Conservation (phyloP, 2,888 invertebrate species). For the Orthosia gracilis region DNA sequence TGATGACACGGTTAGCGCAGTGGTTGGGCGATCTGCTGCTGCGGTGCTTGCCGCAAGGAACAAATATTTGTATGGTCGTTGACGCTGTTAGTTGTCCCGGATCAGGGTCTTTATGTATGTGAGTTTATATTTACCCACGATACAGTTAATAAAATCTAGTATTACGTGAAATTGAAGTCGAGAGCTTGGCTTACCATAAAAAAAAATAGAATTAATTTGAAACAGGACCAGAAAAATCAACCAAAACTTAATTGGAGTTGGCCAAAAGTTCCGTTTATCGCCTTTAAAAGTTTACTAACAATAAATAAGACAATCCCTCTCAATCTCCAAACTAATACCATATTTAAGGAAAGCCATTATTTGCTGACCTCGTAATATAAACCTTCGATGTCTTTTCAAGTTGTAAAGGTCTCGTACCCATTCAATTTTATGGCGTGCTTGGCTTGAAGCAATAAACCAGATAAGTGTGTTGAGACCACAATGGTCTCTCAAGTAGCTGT, state of each 20-base stretch:
- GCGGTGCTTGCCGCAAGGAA: no score
- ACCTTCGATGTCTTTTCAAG: constrained; percentile 43
- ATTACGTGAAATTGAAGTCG: no score
- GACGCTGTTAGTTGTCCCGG: no score
- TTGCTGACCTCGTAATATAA: constrained; percentile 33
- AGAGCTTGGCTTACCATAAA: no score
- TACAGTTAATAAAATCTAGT: no score
- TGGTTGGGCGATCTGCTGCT: no score
- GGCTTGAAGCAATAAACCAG: constrained; percentile 48
- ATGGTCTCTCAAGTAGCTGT: constrained; percentile 26
- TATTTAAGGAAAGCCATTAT: constrained; percentile 31
- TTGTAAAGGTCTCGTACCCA: constrained; percentile 27
- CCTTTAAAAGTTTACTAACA: constrained; percentile 21
- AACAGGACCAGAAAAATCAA: not conserved
- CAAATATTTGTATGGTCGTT: no score
- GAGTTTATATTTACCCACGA: no score
- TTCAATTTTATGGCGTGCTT: constrained; percentile 53
- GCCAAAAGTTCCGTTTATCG: not conserved
- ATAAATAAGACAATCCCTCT: constrained; percentile 6
- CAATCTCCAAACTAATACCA: constrained; percentile 20
- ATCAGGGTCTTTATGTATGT: no score
- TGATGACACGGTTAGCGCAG: no score
- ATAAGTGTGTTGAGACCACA: constrained; percentile 49
- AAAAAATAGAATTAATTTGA: no score
- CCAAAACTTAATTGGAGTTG: not conserved